phyloP scores from a whole-genome alignment of 2,888 invertebrate genomes.

The Physocephala rufipes region DNA sequence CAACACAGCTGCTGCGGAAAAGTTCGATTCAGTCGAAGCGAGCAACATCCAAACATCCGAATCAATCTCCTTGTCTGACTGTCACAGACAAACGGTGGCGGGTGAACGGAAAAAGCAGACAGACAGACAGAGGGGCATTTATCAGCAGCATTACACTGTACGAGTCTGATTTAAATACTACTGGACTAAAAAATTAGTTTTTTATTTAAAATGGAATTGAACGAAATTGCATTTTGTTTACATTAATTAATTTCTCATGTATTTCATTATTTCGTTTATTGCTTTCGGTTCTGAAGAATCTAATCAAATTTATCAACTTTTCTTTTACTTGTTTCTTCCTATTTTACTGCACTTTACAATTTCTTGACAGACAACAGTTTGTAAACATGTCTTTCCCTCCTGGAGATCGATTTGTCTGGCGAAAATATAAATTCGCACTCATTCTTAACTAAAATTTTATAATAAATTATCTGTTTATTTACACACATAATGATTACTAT shows the following conservation, averaged over 20 bases:
- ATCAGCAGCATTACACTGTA: neutral
- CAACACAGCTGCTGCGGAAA: conserved; percentile 27
- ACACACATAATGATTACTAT: neutral
- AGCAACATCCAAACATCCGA: conserved; percentile 2
- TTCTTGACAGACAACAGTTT: conserved; percentile 26
- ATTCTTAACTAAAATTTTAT: neutral
- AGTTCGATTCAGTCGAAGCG: too few relatives aligned
- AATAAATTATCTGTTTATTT: neutral
- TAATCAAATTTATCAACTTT: conserved; percentile 14
- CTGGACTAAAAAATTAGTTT: neutral
- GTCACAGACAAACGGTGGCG: neutral
- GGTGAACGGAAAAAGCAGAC: neutral
- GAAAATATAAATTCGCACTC: neutral
- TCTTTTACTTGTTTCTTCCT: neutral
- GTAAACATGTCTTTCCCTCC: conserved; percentile 27
- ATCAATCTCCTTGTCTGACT: conserved; percentile 27
- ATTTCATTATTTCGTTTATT: neutral
- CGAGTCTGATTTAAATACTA: neutral
- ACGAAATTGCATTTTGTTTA: conserved; percentile 4
- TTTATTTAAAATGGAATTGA: neutral
- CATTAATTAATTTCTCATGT: neutral
- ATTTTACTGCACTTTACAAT: conserved; percentile 23
- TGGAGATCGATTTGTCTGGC: neutral
- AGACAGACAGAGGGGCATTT: too few relatives aligned
- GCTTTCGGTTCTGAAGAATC: neutral